Evolutionary conservation across 2,888 invertebrate genomes (phyloP).

Genomic region (Hipparchia sbordonii): DNA sequence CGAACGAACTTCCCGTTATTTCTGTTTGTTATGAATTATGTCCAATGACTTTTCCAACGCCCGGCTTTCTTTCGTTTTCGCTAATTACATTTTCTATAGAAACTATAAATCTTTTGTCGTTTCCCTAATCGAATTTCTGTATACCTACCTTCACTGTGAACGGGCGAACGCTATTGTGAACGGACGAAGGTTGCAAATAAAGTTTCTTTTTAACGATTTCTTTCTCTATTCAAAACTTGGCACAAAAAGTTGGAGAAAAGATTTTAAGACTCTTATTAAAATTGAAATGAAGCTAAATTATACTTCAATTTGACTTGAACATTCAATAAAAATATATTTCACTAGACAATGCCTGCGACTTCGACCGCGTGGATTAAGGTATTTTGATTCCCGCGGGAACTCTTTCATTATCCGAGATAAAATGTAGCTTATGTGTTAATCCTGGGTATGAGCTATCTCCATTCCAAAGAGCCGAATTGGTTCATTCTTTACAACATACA

Average conservation of each 20-base stretch:
- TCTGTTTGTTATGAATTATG: constrained; percentile 83
- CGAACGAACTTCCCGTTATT: constrained; percentile 81
- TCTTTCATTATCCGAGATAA: too few species aligned
- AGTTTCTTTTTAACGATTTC: constrained; percentile 18
- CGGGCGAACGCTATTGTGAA: constrained; percentile 25
- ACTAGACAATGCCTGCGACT: too few species aligned
- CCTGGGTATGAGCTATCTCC: too few species aligned
- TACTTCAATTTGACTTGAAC: too few species aligned
- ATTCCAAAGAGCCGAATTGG: too few species aligned
- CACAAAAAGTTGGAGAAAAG: background rate
- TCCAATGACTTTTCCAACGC: constrained; percentile 79
- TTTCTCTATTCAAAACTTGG: background rate
- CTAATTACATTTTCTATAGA: constrained; percentile 78
- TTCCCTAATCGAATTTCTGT: constrained; percentile 46
- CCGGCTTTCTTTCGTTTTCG: constrained; percentile 75
- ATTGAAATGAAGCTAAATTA: too few species aligned
- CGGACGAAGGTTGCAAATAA: constrained; percentile 20
- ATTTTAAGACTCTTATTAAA: background rate
- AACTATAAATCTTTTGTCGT: constrained; percentile 70
- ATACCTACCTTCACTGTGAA: constrained; percentile 40
- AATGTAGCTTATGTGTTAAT: too few species aligned
- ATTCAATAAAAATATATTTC: too few species aligned
- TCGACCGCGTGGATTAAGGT: too few species aligned
- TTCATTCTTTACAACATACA: too few species aligned
- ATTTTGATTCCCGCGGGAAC: too few species aligned